Evolutionary conservation across 2,797 vertebrate species (phyloP).

Genomic region (Micropoecilia bifurca): DNA sequence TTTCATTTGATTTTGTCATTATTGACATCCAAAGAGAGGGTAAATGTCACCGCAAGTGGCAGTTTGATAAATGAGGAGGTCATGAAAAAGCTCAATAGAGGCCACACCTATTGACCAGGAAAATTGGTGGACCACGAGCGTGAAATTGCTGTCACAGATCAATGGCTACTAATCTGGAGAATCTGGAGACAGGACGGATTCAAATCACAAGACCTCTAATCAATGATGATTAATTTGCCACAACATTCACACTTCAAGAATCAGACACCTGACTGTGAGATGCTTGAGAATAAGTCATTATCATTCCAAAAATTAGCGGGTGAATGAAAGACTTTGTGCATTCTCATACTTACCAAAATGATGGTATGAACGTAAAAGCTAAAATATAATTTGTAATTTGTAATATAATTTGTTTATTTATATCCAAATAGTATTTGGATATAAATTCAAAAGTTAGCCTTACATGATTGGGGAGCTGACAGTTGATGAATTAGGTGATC

Average conservation of each 20-base stretch:
- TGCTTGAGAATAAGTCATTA: constrained; percentile 83
- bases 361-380: constrained; percentile 20
- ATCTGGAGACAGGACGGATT: constrained; percentile 80
- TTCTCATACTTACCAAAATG: constrained; percentile 15
- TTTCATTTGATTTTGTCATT: constrained; percentile 9
- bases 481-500: constrained; percentile 27
- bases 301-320: constrained; percentile 60
- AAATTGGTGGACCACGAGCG: constrained; percentile 69
- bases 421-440: neutral
- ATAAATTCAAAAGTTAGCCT: constrained; percentile 1
- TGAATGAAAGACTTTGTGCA: constrained; percentile 21
- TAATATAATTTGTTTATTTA: no score
- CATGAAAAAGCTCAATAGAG: constrained; percentile 51
- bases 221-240: constrained; percentile 89
- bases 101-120: constrained; percentile 64
- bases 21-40: constrained; percentile 20
- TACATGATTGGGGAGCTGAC: constrained; percentile 3
- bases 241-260: constrained; percentile 80
- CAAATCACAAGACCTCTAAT: constrained; percentile 82
- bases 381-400: neutral
- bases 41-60: constrained; percentile 52
- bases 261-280: constrained; percentile 81
- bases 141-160: constrained; percentile 86
- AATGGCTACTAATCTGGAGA: constrained; percentile 85
- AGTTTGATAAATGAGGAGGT: constrained; percentile 69